These are phyloP conservation scores for Hedya salicella DNA, from an alignment of 2,888 invertebrate genomes.

Conservation along the genomic window DNA sequence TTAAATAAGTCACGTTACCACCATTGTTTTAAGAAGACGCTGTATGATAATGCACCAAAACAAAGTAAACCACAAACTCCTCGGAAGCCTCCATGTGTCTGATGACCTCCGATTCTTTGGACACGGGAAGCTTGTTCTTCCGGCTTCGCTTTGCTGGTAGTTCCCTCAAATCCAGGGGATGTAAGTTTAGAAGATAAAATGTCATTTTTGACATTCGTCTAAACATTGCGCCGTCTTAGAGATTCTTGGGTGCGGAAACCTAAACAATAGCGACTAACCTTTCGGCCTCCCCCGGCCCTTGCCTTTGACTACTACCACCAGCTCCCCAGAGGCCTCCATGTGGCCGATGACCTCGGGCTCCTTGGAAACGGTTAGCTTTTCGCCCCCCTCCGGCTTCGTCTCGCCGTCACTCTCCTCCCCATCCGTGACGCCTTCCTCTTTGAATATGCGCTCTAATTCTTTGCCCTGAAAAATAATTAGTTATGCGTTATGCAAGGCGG, in stretches of 20 bases:
- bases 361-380: conserved; percentile 55
- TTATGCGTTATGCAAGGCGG: too few species aligned
- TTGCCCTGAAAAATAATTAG: conserved; percentile 82
- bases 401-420: conserved; percentile 82
- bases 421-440: conserved; percentile 76
- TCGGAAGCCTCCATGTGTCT: conserved; percentile 88
- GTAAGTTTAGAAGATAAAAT: too few species aligned
- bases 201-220: too few species aligned
- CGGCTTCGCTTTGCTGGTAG: too few species aligned
- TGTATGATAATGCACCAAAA: too few species aligned
- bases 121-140: conserved; percentile 51
- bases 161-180: too few species aligned
- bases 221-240: too few species aligned
- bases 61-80: too few species aligned
- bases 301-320: conserved; percentile 78
- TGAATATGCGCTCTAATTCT: conserved; percentile 88
- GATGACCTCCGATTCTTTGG: conserved; percentile 84
- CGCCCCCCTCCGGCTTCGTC: conserved; percentile 51
- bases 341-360: conserved; percentile 87
- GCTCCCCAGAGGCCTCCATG: conserved; percentile 87
- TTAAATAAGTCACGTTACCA: too few species aligned
- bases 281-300: conserved; percentile 84
- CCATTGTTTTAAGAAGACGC: too few species aligned
- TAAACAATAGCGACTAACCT: conserved; percentile 54
- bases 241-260: too few species aligned